phyloP scores from a whole-genome alignment of 2,797 vertebrate genomes.

The Manis javanica region DNA sequence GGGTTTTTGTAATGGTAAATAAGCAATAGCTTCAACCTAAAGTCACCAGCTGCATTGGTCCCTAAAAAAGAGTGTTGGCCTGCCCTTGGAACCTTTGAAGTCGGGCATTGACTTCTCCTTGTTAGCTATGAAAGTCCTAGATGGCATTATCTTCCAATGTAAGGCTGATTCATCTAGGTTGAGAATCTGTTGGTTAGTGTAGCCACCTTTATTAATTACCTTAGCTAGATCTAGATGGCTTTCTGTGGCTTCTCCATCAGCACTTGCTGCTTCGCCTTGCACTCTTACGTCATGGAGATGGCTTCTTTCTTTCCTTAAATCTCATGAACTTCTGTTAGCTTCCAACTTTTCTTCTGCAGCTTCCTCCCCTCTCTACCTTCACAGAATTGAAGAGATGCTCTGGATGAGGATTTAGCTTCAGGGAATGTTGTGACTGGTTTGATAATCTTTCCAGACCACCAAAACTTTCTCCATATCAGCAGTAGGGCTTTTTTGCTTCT shows the following conservation, averaged over 20 bases:
- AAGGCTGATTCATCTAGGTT: not conserved
- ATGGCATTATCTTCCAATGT: not conserved
- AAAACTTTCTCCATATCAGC: not conserved
- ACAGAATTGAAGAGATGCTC: not conserved
- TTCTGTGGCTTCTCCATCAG: not conserved
- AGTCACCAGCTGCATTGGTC: not conserved
- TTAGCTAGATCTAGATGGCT: not conserved
- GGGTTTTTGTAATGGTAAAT: not conserved
- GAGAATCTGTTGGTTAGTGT: not conserved
- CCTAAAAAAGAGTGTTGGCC: not conserved
- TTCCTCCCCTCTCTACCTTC: not conserved
- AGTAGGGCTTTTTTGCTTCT: not conserved
- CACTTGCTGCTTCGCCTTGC: not conserved
- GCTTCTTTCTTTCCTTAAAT: not conserved
- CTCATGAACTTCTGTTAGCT: not conserved
- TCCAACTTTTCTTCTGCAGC: not conserved
- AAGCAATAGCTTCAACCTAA: not conserved
- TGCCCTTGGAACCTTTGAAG: not conserved
- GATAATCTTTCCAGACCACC: not conserved
- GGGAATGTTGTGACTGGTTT: not conserved
- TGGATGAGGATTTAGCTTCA: not conserved
- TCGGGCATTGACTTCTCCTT: not conserved
- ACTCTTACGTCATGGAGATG: not conserved
- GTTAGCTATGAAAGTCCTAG: not conserved
- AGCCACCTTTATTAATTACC: not conserved